Evolutionary conservation across 1,140 invertebrate species (phyloP), one percentile per base, ranked within the genome.

Genomic region (Olivierus martensii): DNA sequence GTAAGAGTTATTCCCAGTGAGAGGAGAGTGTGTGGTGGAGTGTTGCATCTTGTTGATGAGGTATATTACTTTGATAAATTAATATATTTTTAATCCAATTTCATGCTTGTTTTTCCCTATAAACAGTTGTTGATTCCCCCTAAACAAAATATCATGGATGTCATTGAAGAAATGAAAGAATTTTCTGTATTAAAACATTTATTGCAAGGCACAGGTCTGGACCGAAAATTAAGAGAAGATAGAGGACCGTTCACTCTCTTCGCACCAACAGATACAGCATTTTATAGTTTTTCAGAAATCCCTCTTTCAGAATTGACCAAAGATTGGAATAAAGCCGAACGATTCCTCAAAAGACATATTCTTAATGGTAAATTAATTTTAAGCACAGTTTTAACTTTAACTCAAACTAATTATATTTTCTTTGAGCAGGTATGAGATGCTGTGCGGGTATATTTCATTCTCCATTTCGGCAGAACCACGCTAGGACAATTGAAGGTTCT

Each of bases 21-120:
- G 59, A 74, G 75, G 52, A 66, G 75, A 54, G 75, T 76, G 18
- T 80, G 79, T 53, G 76, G 75, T 9, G 77, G 77, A 6, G 71
- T 75, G 3, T 68, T 80, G 12, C 77, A 80, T 56, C 70, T 76
- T 57, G 67, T 80, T 7, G 75, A 79, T 58, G 48, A 48, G 45
- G 54, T 56, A 52, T 46, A 22, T 36, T n/a, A 6, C 22, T n/a
- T n/a, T n/a, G n/a, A n/a, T n/a, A n/a, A n/a, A n/a, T n/a, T n/a
- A n/a, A n/a, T n/a, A n/a, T n/a, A n/a, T n/a, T n/a, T n/a, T n/a
- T n/a, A n/a, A n/a, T n/a, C n/a, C n/a, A n/a, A n/a, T n/a, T n/a
- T n/a, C n/a, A n/a, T n/a, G n/a, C n/a, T n/a, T n/a, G n/a, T n/a
- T 47, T 6, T 35, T 2, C 12, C 2, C 12, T 44, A 17, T 17